Base-by-base conservation (phyloP, 2,113 vertebrate species). In the Hemibagrus wyckioides region DNA sequence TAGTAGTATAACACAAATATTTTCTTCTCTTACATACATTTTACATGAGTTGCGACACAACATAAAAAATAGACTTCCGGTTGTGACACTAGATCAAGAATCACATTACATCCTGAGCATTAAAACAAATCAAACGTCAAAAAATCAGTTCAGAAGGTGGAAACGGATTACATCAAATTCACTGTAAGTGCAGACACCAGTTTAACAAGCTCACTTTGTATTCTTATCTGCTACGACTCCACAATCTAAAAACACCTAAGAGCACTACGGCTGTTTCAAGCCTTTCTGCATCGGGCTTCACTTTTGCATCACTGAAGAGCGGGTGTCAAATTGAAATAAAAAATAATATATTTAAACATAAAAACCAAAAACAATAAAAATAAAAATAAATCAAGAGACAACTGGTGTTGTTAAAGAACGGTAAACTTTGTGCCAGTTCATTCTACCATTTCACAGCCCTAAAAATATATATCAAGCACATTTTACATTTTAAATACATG, bases 61-160 rank as follows among this genome's bases (percentile, higher is more conserved):
- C 92, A 93, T 96, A 95, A 96, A 97, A 97, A 94, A 95, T 88
- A 90, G 33, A 95, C 91, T 95, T 96, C 95, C 95, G 95, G 94
- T 95, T 92, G 89, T 94, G 94, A 96, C 90, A 95, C 69, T 90
- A 92, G 83, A 94, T 95, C 93, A 94, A 95, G 90, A 94, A 94
- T 96, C 94, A 95, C 95, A 94, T 97, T 93, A 95, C 95, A 94
- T 97, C 96, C 96, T 97, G 97, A 98, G 96, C 95, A 95, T 92
- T 94, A 94, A 93, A 95, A 93, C 94, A 93, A 94, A 92, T 93
- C 77, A 59, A 87, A 90, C 14, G 33, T 41, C 36, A 92, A 80
- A n/a, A 83, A 92, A 89, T 48, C 65, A 86, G 67, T 77, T 30
- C 61, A 44, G 52, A 86, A 73, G 30, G 65, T 76, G 80, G 59